These are phyloP conservation scores for Catocala fraxini DNA, from an alignment of 2,888 invertebrate species.

Conservation along the genomic window DNA sequence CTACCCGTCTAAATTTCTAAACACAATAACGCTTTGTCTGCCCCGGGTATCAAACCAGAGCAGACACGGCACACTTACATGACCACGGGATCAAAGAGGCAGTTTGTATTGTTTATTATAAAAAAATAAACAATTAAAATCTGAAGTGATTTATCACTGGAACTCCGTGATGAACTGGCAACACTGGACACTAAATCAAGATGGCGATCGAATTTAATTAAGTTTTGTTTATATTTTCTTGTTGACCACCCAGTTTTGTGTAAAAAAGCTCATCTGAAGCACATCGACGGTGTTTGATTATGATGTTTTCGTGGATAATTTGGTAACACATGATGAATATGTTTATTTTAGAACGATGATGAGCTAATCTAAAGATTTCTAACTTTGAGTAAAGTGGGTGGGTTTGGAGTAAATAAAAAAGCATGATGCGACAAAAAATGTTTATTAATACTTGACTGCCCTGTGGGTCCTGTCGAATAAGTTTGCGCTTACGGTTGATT, in stretches of 20 bases:
- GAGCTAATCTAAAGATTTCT: constrained; percentile 13
- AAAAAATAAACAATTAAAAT: constrained; percentile 32
- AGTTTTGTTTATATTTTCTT: constrained; percentile 10
- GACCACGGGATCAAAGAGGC: too few relatives aligned
- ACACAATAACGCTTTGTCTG: too few relatives aligned
- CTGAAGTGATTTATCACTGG: constrained; percentile 33
- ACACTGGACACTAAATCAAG: not conserved
- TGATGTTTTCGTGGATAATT: constrained; percentile 33
- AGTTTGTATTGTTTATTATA: too few relatives aligned
- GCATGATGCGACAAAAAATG: too few relatives aligned
- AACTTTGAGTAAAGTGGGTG: not conserved
- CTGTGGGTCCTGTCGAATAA: too few relatives aligned
- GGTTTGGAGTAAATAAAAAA: not conserved
- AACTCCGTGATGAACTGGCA: not conserved
- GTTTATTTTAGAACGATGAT: constrained; percentile 27
- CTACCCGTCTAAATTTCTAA: too few relatives aligned
- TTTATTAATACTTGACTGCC: too few relatives aligned
- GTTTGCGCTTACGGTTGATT: too few relatives aligned
- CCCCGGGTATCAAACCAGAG: too few relatives aligned
- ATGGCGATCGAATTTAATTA: constrained; percentile 30
- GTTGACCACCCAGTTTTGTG: constrained; percentile 36
- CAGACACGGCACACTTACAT: too few relatives aligned
- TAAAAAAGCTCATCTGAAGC: constrained; percentile 45
- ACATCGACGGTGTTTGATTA: constrained; percentile 19
- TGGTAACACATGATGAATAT: constrained; percentile 32